Evolutionary conservation across 2,888 invertebrate species (phyloP).

Genomic region (Lapara coniferarum): DNA sequence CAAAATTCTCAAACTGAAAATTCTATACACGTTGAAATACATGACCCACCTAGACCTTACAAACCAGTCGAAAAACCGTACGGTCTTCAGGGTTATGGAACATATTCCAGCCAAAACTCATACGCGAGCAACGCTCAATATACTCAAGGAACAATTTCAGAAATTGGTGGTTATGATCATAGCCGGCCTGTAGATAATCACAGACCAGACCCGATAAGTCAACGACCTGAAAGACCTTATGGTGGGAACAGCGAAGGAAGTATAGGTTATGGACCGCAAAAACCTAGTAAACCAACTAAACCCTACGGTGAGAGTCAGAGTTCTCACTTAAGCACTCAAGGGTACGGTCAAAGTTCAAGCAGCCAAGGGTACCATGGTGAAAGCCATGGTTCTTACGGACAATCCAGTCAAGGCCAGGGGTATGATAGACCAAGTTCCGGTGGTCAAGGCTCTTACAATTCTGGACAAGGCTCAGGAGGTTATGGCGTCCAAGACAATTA

Average conservation of each 20-base stretch:
- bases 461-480: neutral
- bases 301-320: neutral
- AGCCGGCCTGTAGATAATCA: slow-evolving; percentile 29
- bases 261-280: slow-evolving; percentile 31
- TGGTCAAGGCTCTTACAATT: slow-evolving; percentile 2
- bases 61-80: slow-evolving; percentile 45
- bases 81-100: slow-evolving; percentile 55
- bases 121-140: slow-evolving; percentile 49
- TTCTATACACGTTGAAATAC: slow-evolving; percentile 67
- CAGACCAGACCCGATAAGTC: slow-evolving; percentile 36
- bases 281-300: slow-evolving; percentile 18
- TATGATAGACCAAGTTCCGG: neutral
- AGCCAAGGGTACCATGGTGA: slow-evolving; percentile 3
- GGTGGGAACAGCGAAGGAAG: slow-evolving; percentile 12
- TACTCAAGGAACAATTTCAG: slow-evolving; percentile 46
- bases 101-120: slow-evolving; percentile 54
- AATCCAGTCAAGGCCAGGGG: neutral
- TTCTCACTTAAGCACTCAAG: neutral
- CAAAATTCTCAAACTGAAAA: slow-evolving; percentile 60
- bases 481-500: neutral
- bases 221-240: slow-evolving; percentile 35
- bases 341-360: neutral
- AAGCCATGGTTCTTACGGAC: slow-evolving; percentile 7
- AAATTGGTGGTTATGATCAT: slow-evolving; percentile 39
- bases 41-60: slow-evolving; percentile 70